Evolutionary conservation across 2,797 vertebrate species (phyloP).

Genomic region (Enteromius trimaculatus): DNA sequence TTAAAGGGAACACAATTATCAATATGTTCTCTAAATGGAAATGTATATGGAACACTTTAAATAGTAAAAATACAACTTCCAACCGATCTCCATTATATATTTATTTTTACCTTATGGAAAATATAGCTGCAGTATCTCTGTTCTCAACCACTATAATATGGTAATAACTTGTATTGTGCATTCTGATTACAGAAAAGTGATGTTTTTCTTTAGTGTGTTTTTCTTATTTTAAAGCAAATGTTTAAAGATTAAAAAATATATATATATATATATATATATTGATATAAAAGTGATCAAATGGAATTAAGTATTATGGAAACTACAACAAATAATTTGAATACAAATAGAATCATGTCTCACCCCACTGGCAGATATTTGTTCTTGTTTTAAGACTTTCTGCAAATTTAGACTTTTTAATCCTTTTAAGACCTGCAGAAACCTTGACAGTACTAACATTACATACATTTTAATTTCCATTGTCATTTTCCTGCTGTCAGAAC

Average conservation of each 20-base stretch:
- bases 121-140: neutral
- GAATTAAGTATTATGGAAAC: neutral
- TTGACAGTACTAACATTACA: neutral
- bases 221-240: neutral
- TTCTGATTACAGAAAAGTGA: neutral
- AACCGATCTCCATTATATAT: neutral
- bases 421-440: neutral
- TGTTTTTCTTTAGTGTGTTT: neutral
- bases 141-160: neutral
- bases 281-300: no score
- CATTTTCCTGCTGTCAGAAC: neutral
- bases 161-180: neutral
- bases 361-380: neutral
- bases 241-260: neutral
- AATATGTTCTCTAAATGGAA: neutral
- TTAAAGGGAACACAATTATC: neutral
- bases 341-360: neutral
- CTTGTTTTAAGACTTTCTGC: neutral
- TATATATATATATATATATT: no score
- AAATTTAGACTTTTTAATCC: neutral
- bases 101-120: neutral
- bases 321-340: neutral
- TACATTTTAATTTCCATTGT: neutral
- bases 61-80: neutral
- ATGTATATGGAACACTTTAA: neutral